These are phyloP conservation scores for Conomelus anceps DNA, from an alignment of 2,888 invertebrate species.

Conservation along the genomic window DNA sequence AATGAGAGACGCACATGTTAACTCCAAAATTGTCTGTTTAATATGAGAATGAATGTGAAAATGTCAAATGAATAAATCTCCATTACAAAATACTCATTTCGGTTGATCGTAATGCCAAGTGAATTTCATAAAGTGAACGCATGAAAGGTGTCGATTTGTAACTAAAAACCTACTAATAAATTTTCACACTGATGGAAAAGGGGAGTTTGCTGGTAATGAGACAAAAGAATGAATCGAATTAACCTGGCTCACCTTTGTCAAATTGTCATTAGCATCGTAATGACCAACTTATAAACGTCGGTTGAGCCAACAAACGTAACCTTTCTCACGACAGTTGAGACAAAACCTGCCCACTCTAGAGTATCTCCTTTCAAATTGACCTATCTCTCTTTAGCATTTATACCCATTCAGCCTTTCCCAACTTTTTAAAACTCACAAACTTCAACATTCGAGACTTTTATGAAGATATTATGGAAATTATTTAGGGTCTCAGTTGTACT, in stretches of 20 bases:
- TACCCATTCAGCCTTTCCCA: no score
- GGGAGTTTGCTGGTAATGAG: not conserved
- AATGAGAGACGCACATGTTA: not conserved
- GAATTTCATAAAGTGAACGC: not conserved
- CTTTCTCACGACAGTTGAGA: conserved; percentile 4
- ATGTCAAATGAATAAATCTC: not conserved
- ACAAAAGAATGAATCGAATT: not conserved
- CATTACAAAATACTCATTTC: not conserved
- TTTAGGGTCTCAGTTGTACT: no score
- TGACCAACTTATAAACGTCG: not conserved
- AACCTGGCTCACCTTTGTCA: not conserved
- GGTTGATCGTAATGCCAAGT: not conserved
- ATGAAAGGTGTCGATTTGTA: not conserved
- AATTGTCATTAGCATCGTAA: conserved; percentile 9
- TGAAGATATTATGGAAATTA: no score
- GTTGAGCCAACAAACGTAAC: not conserved
- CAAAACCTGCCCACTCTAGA: not conserved
- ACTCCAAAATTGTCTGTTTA: not conserved
- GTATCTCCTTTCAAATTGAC: no score
- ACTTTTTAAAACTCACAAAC: no score
- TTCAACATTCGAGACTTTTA: no score
- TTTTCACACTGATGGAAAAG: not conserved
- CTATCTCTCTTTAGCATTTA: no score
- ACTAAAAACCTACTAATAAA: not conserved
- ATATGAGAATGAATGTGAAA: not conserved